Evolutionary conservation across 2,888 invertebrate genomes (phyloP).

Genomic region (Leptinotarsa juncta): DNA sequence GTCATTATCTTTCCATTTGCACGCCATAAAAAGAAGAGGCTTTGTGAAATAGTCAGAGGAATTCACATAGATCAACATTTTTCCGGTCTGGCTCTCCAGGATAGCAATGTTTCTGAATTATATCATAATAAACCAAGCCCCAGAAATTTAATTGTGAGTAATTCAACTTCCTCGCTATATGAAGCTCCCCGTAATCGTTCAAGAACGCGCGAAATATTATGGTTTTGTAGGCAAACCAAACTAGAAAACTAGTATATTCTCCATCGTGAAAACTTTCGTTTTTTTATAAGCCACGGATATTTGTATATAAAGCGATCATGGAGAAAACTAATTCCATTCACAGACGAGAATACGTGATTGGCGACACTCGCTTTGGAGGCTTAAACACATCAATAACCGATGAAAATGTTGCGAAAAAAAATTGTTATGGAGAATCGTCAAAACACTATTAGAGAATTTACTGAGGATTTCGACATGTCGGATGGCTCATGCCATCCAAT

Average conservation of each 20-base stretch:
- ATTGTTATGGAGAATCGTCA: too few species aligned
- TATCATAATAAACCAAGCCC: conserved; percentile 15
- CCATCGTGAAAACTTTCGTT: background rate
- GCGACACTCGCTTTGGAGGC: too few species aligned
- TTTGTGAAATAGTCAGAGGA: background rate
- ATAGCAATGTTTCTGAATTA: conserved; percentile 23
- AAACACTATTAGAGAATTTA: too few species aligned
- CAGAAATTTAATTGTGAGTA: conserved; percentile 20
- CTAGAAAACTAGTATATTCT: background rate
- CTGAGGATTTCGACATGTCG: too few species aligned
- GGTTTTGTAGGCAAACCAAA: conserved; percentile 11
- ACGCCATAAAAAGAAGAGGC: background rate
- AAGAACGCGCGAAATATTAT: background rate
- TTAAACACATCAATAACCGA: too few species aligned
- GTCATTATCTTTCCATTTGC: background rate
- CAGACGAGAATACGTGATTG: too few species aligned
- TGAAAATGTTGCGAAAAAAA: too few species aligned
- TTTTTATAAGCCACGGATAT: background rate
- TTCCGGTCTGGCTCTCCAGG: conserved; percentile 6
- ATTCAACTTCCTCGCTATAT: conserved; percentile 21
- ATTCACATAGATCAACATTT: conserved; percentile 6
- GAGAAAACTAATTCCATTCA: too few species aligned
- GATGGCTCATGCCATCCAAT: too few species aligned
- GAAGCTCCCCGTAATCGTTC: conserved; percentile 14
- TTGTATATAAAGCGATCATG: too few species aligned